phyloP scores from a whole-genome alignment of 2,888 invertebrate species.

The Boloria selene region DNA sequence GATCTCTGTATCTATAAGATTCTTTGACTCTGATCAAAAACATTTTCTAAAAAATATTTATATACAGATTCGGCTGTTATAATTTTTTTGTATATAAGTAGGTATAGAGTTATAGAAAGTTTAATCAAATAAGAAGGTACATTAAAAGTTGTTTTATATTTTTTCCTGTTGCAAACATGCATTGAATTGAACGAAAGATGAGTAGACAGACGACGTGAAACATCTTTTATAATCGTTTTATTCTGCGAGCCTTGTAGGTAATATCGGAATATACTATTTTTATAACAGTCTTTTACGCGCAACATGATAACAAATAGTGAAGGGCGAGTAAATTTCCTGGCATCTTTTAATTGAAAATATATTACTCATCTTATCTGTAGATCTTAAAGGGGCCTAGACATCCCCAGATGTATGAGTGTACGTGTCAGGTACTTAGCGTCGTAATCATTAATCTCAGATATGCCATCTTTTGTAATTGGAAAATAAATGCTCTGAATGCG shows the following conservation, averaged over 20 bases:
- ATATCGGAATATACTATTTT: constrained; percentile 14
- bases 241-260: not conserved
- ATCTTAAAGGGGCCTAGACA: constrained; percentile 55
- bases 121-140: constrained; percentile 2
- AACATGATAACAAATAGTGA: constrained; percentile 19
- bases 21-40: too few species aligned
- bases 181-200: constrained; percentile 18
- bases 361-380: constrained; percentile 55
- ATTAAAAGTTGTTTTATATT: not conserved
- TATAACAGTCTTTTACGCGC: constrained; percentile 14
- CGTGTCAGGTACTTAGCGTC: constrained; percentile 58
- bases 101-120: not conserved
- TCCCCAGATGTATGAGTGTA: constrained; percentile 62
- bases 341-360: constrained; percentile 44
- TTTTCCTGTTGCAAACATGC: constrained; percentile 4
- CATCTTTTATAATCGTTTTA: constrained; percentile 13
- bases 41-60: too few species aligned
- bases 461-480: constrained; percentile 68
- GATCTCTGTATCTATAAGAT: too few species aligned
- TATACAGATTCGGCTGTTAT: too few species aligned
- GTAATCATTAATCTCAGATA: constrained; percentile 65
- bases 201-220: constrained; percentile 18
- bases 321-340: constrained; percentile 33
- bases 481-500: constrained; percentile 51
- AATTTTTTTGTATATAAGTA: too few species aligned